These are phyloP conservation scores for Agrochola litura DNA, from an alignment of 2,888 invertebrate species.

Conservation along the genomic window DNA sequence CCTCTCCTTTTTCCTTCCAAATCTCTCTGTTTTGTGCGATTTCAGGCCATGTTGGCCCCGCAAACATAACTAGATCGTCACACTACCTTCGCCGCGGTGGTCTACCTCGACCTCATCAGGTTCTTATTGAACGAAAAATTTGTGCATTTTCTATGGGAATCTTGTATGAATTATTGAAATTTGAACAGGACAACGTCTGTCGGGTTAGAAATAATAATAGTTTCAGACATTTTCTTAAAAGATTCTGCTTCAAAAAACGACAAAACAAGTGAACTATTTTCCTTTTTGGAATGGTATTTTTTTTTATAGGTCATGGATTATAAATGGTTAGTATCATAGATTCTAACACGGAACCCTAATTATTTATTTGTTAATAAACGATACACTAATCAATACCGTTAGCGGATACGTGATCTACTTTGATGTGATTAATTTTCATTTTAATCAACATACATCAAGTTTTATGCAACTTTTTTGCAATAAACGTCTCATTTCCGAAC, in stretches of 20 bases:
- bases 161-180: no score
- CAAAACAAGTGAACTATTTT: neutral
- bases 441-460: slow-evolving; percentile 54
- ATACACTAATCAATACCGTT: slow-evolving; percentile 38
- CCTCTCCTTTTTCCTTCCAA: no score
- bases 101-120: no score
- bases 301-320: neutral
- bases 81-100: no score
- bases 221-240: neutral
- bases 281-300: neutral
- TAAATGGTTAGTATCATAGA: neutral
- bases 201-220: neutral
- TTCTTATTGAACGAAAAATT: no score
- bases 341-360: slow-evolving; percentile 14
- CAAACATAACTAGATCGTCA: no score
- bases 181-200: no score
- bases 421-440: slow-evolving; percentile 21
- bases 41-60: no score
- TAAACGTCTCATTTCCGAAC: slow-evolving; percentile 31
- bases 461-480: slow-evolving; percentile 41
- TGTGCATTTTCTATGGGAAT: no score
- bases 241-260: neutral
- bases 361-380: neutral
- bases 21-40: no score
- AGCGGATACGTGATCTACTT: slow-evolving; percentile 48